These are phyloP conservation scores for Pseudomyrmex cubaensis DNA, from an alignment of 1,140 invertebrate species.

Conservation along the genomic window DNA sequence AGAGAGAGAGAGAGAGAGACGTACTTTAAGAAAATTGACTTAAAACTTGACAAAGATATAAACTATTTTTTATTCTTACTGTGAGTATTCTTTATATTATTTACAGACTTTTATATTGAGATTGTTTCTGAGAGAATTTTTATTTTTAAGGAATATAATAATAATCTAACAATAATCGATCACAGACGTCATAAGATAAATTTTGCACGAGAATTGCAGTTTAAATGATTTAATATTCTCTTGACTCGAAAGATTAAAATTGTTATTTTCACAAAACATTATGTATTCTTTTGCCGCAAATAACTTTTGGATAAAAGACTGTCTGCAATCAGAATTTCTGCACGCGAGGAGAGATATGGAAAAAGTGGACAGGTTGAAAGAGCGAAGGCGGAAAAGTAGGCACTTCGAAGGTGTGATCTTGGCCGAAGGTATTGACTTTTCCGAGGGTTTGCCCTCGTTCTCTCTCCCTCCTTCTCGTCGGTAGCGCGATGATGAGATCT, in stretches of 20 bases:
- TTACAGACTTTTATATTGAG: no score
- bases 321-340: conserved; percentile 54
- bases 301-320: conserved; percentile 5
- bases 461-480: conserved; percentile 60
- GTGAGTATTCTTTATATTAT: not conserved
- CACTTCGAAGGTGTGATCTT: conserved; percentile 65
- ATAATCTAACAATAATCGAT: no score
- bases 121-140: no score
- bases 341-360: not conserved
- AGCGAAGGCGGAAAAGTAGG: conserved; percentile 34
- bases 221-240: not conserved
- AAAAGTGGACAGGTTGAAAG: conserved; percentile 17
- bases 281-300: not conserved
- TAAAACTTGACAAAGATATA: not conserved
- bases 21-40: not conserved
- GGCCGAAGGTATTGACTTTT: conserved; percentile 75
- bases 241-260: conserved; percentile 32
- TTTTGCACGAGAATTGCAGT: not conserved
- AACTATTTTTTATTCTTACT: not conserved
- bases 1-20: not conserved
- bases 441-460: conserved; percentile 61
- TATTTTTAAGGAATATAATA: no score
- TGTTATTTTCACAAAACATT: not conserved
- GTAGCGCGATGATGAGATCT: conserved; percentile 72
- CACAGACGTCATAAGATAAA: not conserved